Evolutionary conservation across 2,797 vertebrate genomes (phyloP), one percentile per base, ranked within the genome.

Genomic region (Pitangus sulphuratus): DNA sequence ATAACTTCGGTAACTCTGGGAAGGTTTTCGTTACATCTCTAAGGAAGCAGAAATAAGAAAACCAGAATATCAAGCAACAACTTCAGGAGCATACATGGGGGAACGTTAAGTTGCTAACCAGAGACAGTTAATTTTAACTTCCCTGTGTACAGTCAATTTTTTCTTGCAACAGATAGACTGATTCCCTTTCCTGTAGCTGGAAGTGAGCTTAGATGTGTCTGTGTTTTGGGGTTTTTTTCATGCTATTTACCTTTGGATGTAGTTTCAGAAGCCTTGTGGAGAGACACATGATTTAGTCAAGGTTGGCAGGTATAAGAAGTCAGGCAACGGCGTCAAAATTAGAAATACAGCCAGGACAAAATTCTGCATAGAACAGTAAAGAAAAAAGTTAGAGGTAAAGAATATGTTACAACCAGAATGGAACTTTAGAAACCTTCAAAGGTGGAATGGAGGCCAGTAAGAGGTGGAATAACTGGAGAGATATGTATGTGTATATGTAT

Each of bases 221-320:
- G 0, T 7, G 8, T 37, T 3, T 60, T 80, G 42, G 21, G 1
- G 0, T 5, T 61, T 48, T n/a, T 50, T 6, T 57, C 4, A 6
- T n/a, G 8, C 9, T 81, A 5, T 9, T 53, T 62, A 39, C 2
- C 3, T 70, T 69, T 51, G 16, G 12, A 13, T 87, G 40, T 70
- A 76, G 48, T 82, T 90, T 84, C 56, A 40, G 56, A 56, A 87
- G 28, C 26, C 58, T 48, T 14, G 12, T 77, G 65, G 45, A 71
- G 48, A 42, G 15, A 76, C 78, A 30, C 5, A 1, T 7, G 22
- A 24, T 76, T 70, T 54, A 44, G 11, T 72, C 8, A 3, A 30
- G 48, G 5, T 19, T 81, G 54, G 21, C 24, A 37, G 26, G 25
- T 47, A 18, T 50, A 31, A 54, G 33, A 81, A 68, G 31, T 69